Evolutionary conservation across 2,113 vertebrate genomes (phyloP).

Genomic region (Chiloscyllium plagiosum): DNA sequence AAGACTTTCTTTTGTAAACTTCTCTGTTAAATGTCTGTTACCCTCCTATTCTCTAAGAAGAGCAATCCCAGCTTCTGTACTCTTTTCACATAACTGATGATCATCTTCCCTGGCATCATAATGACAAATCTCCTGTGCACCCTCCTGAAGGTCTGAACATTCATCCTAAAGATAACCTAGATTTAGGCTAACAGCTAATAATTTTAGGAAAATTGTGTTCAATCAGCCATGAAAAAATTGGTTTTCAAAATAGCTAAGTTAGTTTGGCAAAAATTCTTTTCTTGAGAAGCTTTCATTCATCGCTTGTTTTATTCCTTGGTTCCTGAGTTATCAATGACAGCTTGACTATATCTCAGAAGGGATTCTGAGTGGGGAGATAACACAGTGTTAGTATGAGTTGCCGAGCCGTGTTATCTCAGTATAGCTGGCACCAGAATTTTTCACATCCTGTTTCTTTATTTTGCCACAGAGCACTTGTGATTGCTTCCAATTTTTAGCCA

Average conservation of each 20-base stretch:
- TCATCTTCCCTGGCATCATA: neutral
- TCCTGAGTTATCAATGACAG: neutral
- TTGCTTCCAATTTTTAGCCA: neutral
- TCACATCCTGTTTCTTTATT: constrained; percentile 15
- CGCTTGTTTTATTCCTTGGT: constrained; percentile 7
- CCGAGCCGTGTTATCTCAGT: neutral
- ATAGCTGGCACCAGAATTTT: neutral
- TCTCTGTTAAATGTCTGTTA: neutral
- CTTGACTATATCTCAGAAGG: neutral
- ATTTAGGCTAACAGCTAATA: neutral
- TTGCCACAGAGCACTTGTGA: neutral
- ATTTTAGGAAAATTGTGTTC: neutral
- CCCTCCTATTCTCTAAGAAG: neutral
- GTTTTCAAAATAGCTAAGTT: neutral
- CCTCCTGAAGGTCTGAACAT: neutral
- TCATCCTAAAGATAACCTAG: neutral
- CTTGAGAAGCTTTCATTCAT: neutral
- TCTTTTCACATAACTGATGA: neutral
- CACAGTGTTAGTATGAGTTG: neutral
- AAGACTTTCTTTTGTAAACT: neutral
- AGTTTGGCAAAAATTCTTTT: neutral
- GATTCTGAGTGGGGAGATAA: neutral
- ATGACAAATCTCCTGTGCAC: neutral
- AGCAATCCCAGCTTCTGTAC: neutral
- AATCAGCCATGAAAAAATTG: neutral